These are phyloP conservation scores for Vimba vimba DNA, from an alignment of 2,113 vertebrate genomes.

Conservation along the genomic window DNA sequence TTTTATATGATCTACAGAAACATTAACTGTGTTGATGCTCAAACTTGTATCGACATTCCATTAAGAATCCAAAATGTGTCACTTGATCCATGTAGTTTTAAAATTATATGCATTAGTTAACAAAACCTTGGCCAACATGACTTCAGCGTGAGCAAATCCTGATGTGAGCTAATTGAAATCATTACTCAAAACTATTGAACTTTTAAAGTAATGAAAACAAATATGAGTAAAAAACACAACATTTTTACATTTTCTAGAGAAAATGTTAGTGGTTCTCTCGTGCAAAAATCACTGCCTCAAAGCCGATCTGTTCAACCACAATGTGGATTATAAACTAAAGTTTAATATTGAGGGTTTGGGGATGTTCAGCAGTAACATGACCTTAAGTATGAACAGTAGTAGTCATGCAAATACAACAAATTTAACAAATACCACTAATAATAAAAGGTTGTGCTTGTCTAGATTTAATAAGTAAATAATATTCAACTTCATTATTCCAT, in stretches of 20 bases:
- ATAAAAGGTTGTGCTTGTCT: background rate
- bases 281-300: no score
- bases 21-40: background rate
- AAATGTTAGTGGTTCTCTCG: no score
- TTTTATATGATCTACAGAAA: background rate
- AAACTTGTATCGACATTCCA: background rate
- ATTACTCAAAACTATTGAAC: background rate
- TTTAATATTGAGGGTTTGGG: background rate
- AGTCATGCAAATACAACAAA: background rate
- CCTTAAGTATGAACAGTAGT: background rate
- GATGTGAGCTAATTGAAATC: background rate
- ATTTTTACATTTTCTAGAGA: background rate
- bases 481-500: background rate
- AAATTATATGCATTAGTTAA: background rate
- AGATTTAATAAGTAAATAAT: background rate
- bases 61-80: background rate
- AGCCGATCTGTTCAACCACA: no score
- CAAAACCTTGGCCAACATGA: background rate
- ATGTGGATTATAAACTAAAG: no score
- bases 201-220: background rate
- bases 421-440: background rate
- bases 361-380: background rate
- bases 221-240: background rate
- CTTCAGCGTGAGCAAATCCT: background rate
- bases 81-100: background rate